phyloP scores from a whole-genome alignment of 2,888 invertebrate species.

The Stramonita haemastoma region DNA sequence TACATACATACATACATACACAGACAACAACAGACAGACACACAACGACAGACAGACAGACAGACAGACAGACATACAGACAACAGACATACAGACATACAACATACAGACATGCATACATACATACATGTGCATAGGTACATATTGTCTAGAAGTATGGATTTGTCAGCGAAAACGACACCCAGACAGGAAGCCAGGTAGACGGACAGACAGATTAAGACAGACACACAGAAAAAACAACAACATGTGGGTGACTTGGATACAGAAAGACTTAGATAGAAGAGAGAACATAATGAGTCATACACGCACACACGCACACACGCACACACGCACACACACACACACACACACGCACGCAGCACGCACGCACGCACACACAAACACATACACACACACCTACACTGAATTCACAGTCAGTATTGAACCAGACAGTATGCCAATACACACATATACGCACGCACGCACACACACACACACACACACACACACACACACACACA shows the following conservation, averaged over 20 bases:
- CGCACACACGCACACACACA: constrained; percentile 8
- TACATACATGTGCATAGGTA: neutral
- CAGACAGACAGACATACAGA: neutral
- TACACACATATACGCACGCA: no score
- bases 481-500: neutral
- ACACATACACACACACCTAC: neutral
- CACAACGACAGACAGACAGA: no score
- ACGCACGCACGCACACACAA: neutral
- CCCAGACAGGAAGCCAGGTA: neutral
- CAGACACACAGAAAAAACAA: neutral
- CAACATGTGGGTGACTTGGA: no score
- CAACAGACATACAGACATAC: neutral
- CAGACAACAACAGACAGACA: no score
- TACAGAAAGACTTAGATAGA: neutral
- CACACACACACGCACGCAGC: neutral
- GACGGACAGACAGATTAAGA: neutral
- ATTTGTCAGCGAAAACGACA: neutral
- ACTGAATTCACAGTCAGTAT: no score
- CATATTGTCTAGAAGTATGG: neutral
- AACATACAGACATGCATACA: neutral
- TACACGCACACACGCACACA: neutral
- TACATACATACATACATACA: neutral
- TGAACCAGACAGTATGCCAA: no score
- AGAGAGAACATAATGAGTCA: neutral
- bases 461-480: neutral